Conservation (phyloP, 1,140 invertebrate genomes). For the Sarcophaga bullata region DNA sequence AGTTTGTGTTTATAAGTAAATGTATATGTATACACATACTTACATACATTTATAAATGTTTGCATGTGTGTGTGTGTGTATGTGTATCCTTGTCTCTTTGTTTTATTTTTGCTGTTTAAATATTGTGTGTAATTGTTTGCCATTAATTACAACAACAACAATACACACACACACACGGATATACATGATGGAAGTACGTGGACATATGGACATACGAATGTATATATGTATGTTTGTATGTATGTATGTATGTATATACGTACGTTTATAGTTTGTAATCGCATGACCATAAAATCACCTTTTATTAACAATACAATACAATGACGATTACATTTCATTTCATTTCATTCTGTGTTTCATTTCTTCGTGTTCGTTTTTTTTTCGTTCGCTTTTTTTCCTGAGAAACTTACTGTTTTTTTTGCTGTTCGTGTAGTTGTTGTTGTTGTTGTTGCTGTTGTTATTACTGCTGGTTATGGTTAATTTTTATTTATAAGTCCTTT, state of each 20-base stretch:
- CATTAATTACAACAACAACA: conserved; percentile 42
- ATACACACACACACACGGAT: background rate
- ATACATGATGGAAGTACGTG: background rate
- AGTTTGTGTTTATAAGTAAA: no score
- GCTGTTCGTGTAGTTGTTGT: no score
- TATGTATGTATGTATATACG: background rate
- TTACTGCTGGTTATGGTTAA: conserved; percentile 37
- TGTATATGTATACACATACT: no score
- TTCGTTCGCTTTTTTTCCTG: no score
- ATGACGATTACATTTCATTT: conserved; percentile 30
- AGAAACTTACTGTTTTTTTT: no score
- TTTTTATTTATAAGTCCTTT: conserved; percentile 40
- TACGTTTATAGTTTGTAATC: background rate
- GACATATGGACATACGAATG: no score
- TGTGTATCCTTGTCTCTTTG: background rate
- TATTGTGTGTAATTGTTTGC: conserved; percentile 37
- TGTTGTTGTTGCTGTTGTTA: background rate
- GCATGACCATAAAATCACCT: conserved; percentile 37
- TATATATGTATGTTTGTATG: background rate
- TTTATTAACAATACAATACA: conserved; percentile 27
- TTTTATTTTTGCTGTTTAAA: conserved; percentile 8
- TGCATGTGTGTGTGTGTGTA: no score
- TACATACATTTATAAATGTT: no score
- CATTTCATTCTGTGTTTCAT: background rate
- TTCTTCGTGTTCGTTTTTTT: background rate